Base-by-base conservation (phyloP, 2,113 vertebrate species). In the Misgurnus anguillicaudatus region DNA sequence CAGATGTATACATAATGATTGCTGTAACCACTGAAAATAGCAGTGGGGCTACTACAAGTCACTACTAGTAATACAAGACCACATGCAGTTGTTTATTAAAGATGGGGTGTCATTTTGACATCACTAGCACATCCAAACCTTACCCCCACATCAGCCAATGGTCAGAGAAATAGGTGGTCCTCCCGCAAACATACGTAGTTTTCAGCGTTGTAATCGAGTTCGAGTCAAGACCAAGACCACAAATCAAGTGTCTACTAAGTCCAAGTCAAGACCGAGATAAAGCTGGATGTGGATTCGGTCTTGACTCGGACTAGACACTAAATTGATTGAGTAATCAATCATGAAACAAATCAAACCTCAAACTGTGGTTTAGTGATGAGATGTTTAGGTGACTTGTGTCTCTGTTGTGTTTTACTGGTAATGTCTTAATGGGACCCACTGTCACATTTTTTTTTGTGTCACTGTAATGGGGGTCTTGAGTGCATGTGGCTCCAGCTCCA, bases 401-500 rank as follows among this genome's bases (percentile, higher is more conserved):
- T 77, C 61, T 78, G 70, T n/a, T 5, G 66, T 45, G 14, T 14
- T 9, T 31, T 48, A 48, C 72, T 63, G 14, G 19, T 58, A 39
- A 10, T 55, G 47, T 55, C 7, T 16, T 69, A 53, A 80, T 63
- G 68, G 61, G 36, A 77, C 53, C 21, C 13, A 60, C n/a, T 6
- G 60, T 82, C 82, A 83, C 83, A 84, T 77, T 83, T 65, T 75
- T 69, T 76, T 55, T 11, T 83, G 39, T 9, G 58, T 84, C 75
- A 82, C 21, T 1, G 9, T 62, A 78, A 80, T 63, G 77, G 66
- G 61, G 68, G 69, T 71, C 19, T 51, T 62, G 62, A 62, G 48
- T 69, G 60, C 68, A 81, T 62, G 82, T 31, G 14, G 7, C 51
- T 4, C 58, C 3, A 5, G 81, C 79, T 80, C 80, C 83, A 87